phyloP scores from a whole-genome alignment of 2,113 vertebrate genomes.

The Burhinus oedicnemus region DNA sequence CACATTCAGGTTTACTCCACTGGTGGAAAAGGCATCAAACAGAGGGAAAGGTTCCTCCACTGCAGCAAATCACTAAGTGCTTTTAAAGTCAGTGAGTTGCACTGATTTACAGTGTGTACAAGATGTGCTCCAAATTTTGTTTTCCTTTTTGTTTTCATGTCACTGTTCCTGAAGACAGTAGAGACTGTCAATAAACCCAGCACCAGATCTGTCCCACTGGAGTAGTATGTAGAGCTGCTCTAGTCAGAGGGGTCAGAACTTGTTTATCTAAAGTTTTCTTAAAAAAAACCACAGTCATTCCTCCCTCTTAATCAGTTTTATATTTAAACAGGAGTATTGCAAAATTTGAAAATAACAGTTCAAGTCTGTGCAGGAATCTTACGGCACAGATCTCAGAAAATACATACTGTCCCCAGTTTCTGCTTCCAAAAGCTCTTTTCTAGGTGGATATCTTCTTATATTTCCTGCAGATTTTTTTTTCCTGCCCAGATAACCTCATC shows the following conservation, averaged over 20 bases:
- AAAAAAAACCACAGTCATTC: not conserved
- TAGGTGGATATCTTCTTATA: not conserved
- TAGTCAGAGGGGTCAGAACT: not conserved
- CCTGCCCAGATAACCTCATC: not conserved
- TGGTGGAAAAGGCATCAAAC: not conserved
- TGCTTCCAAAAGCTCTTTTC: not conserved
- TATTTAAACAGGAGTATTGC: not conserved
- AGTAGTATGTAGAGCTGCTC: not conserved
- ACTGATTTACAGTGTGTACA: not conserved
- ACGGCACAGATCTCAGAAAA: constrained; percentile 12
- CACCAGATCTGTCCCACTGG: not conserved
- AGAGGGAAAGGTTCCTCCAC: not conserved
- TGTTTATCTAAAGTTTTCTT: not conserved
- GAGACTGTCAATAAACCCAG: not conserved
- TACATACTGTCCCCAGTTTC: not conserved
- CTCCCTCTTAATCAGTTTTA: not conserved
- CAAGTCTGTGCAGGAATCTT: not conserved
- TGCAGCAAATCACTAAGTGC: not conserved
- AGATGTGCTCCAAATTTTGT: not conserved
- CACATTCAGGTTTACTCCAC: not conserved
- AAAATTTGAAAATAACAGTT: not conserved
- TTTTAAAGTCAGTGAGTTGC: not conserved
- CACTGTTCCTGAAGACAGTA: not conserved
- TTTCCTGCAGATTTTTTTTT: not conserved
- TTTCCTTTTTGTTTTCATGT: not conserved